phyloP scores from a whole-genome alignment of 1,140 invertebrate genomes.

The Neelides sp. region DNA sequence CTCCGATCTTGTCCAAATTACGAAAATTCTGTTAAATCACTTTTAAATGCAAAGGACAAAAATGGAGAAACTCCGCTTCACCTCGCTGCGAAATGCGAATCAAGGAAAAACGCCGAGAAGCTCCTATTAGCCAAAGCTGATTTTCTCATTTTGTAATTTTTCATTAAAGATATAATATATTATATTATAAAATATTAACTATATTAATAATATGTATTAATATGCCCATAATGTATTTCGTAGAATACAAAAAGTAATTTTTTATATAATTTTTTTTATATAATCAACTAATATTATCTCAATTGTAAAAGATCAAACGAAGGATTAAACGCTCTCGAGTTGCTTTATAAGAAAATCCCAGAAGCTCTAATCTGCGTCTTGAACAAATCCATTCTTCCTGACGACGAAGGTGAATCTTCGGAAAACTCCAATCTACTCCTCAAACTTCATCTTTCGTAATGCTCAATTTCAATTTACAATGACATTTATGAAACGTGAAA shows the following conservation, averaged over 20 bases:
- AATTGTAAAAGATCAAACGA: not conserved
- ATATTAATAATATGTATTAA: too few relatives aligned
- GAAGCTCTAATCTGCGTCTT: slow-evolving; percentile 15
- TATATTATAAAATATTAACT: too few relatives aligned
- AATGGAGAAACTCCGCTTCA: slow-evolving; percentile 18
- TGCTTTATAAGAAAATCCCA: slow-evolving; percentile 18
- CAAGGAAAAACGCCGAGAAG: slow-evolving; percentile 6
- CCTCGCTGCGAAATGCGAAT: slow-evolving; percentile 12
- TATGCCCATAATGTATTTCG: too few relatives aligned
- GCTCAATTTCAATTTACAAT: too few relatives aligned
- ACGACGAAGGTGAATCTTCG: slow-evolving; percentile 1
- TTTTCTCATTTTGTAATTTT: slow-evolving; percentile 17
- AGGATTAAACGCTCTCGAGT: slow-evolving; percentile 13
- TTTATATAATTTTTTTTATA: not conserved
- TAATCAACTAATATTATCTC: not conserved
- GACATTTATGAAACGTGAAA: slow-evolving; percentile 7
- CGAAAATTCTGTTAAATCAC: not conserved
- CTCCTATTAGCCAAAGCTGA: slow-evolving; percentile 12
- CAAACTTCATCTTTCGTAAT: too few relatives aligned
- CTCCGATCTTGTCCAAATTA: not conserved
- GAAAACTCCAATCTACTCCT: too few relatives aligned
- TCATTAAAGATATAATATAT: too few relatives aligned
- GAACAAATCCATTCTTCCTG: not conserved
- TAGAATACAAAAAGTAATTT: not conserved
- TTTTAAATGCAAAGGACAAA: slow-evolving; percentile 15